Base-by-base conservation (phyloP, 2,113 vertebrate species). In the Alligator mississippiensis region DNA sequence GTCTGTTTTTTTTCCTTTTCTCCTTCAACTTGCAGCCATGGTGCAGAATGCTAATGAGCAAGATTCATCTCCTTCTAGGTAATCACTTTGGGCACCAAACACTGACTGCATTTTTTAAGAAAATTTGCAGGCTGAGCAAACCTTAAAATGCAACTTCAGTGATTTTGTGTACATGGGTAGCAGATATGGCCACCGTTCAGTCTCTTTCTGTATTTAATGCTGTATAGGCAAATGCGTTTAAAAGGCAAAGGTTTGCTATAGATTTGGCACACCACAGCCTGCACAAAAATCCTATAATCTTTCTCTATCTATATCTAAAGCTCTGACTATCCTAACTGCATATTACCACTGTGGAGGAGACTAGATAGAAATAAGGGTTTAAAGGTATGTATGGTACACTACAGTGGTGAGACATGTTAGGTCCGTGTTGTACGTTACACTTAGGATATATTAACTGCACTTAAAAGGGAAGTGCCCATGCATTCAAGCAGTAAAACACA, bases 11-110 rank as follows among this genome's bases (percentile, higher is more conserved):
- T 12, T 58, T 77, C 64, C n/a, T 84, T 86, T 30, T 59, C 63
- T 93, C 75, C 34, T 81, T 87, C 80, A 90, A 30, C n/a, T 90
- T 89, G 54, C 78, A 25, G 12, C 47, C 82, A 34, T 77, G 64
- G 47, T 79, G 76, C 64, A 95, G 93, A 97, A 97, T 88, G 72
- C 60, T 92, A 92, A 97, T 93, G 11, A 96, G 54, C 63, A 89
- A 89, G 84, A 79, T 57, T 87, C 22, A 1, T 88, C 63, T 90
- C 75, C 82, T 96, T 68, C 9, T 58, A 92, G 59, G 91, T 88
- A 92, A 94, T 97, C 3, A 93, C 85, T 94, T 60, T 91, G 90
- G 59, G 82, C 38, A 93, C 68, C 74, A 95, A 96, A 94, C 74
- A 80, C 27, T 93, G 86, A 47, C 82, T 95, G 66, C 0, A 0